Percentiles rank a stretch among this genome's conserved stretches.
Evolutionary conservation across 2,797 vertebrate genomes (phyloP).

Genomic region (Odontamblyopus rebecca): DNA sequence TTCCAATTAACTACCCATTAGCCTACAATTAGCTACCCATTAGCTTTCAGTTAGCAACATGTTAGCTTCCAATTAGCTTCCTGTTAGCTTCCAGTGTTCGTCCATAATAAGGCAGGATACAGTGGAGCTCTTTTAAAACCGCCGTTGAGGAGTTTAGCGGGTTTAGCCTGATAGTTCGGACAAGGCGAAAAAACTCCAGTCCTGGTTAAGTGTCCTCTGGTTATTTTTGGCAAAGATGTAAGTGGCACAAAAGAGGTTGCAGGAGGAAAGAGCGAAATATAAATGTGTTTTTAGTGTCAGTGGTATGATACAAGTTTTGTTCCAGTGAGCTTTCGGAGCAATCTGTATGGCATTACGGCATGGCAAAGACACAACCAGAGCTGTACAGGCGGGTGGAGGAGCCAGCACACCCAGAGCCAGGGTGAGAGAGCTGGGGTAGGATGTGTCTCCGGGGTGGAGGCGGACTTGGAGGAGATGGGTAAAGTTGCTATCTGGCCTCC

Average conservation of each 20-base stretch:
- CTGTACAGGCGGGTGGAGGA: slow-evolving; percentile 39
- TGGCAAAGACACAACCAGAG: slow-evolving; percentile 52
- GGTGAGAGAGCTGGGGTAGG: slow-evolving; percentile 26
- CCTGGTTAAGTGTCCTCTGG: slow-evolving; percentile 46
- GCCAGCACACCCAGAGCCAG: slow-evolving; percentile 30
- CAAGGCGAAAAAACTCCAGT: slow-evolving; percentile 43
- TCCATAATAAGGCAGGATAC: slow-evolving; percentile 73
- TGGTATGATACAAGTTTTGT: slow-evolving; percentile 51
- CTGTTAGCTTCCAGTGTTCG: slow-evolving; percentile 41
- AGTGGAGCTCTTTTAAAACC: slow-evolving; percentile 50
- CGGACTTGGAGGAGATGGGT: slow-evolving; percentile 24
- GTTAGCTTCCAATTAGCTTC: background rate
- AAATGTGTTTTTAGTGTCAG: slow-evolving; percentile 24
- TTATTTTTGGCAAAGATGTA: slow-evolving; percentile 44
- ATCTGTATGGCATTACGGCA: slow-evolving; percentile 52
- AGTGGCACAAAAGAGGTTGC: slow-evolving; percentile 47
- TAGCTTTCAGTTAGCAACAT: background rate
- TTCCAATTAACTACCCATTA: background rate
- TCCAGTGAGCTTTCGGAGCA: slow-evolving; percentile 40
- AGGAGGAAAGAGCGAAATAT: slow-evolving; percentile 37
- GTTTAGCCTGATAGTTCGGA: slow-evolving; percentile 36
- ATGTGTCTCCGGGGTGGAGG: slow-evolving; percentile 25
- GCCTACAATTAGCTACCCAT: background rate
- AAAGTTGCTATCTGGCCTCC: slow-evolving; percentile 89
- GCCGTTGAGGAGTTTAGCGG: slow-evolving; percentile 26